phyloP scores from a whole-genome alignment of 2,888 invertebrate species.

The Chrysolina oricalcia region DNA sequence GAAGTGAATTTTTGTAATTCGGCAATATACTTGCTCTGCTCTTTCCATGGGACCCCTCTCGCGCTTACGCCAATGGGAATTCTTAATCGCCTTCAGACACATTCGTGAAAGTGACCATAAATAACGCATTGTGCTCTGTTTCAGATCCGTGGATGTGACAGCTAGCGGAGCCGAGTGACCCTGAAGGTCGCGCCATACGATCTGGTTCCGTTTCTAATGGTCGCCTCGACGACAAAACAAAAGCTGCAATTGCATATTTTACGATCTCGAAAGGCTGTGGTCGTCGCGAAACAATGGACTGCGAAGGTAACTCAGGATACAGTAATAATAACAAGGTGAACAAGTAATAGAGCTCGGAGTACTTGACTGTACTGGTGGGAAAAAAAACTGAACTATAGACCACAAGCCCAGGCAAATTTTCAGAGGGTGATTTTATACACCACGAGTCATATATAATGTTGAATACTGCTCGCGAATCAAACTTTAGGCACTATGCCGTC shows the following conservation, averaged over 20 bases:
- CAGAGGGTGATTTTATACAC: no score
- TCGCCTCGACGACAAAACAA: conserved; percentile 1
- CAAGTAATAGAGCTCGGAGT: no score
- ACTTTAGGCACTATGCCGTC: no score
- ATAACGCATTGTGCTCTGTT: conserved; percentile 6
- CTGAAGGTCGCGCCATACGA: conserved; percentile 14
- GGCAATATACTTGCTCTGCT: no score
- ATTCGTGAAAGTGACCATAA: neutral
- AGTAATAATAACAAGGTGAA: neutral
- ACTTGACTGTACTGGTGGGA: no score
- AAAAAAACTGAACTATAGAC: no score
- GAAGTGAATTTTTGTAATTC: no score
- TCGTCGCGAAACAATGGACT: conserved; percentile 29
- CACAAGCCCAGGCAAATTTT: no score
- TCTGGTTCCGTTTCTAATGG: conserved; percentile 18
- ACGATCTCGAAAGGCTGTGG: neutral
- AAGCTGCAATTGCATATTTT: conserved; percentile 21
- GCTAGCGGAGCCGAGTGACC: conserved; percentile 11
- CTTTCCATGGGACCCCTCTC: neutral
- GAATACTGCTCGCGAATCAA: no score
- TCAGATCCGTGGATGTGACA: neutral
- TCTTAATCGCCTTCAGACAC: neutral
- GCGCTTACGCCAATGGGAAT: neutral
- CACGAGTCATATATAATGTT: no score
- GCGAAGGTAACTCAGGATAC: conserved; percentile 35